Conservation (phyloP, 2,888 invertebrate species). For the Pterobdella sp. region DNA sequence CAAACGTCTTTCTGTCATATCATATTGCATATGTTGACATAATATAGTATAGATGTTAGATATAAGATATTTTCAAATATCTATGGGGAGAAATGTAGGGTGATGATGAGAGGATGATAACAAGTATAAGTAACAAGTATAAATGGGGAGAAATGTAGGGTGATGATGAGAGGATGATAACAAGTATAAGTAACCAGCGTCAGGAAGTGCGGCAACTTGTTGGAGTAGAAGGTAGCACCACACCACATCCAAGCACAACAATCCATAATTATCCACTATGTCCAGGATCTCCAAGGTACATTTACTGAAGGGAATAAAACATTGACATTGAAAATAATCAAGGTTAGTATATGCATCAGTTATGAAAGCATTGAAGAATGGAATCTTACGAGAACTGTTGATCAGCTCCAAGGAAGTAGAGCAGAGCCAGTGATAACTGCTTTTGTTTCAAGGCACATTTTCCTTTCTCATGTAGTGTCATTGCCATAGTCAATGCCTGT, state of each 20-base stretch:
- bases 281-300: conserved; percentile 63
- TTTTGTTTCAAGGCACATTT: conserved; percentile 61
- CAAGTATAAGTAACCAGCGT: conserved; percentile 55
- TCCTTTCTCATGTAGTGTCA: conserved; percentile 74
- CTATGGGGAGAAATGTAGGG: background rate
- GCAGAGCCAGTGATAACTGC: conserved; percentile 64
- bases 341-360: background rate
- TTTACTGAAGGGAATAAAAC: background rate
- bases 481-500: conserved; percentile 63
- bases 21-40: conserved; percentile 7
- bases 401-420: conserved; percentile 71
- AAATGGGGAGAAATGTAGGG: background rate
- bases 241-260: conserved; percentile 75
- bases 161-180: background rate
- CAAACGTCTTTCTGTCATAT: conserved; percentile 57
- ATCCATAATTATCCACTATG: conserved; percentile 72
- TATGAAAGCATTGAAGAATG: too few relatives aligned
- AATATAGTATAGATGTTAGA: background rate
- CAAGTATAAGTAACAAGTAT: conserved; percentile 2
- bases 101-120: background rate
- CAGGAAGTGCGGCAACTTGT: conserved; percentile 64
- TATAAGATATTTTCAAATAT: background rate
- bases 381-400: conserved; percentile 53
- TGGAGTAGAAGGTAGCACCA: conserved; percentile 77
- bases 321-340: background rate